phyloP scores from a whole-genome alignment of 2,888 invertebrate genomes.

The Lymantria monacha region DNA sequence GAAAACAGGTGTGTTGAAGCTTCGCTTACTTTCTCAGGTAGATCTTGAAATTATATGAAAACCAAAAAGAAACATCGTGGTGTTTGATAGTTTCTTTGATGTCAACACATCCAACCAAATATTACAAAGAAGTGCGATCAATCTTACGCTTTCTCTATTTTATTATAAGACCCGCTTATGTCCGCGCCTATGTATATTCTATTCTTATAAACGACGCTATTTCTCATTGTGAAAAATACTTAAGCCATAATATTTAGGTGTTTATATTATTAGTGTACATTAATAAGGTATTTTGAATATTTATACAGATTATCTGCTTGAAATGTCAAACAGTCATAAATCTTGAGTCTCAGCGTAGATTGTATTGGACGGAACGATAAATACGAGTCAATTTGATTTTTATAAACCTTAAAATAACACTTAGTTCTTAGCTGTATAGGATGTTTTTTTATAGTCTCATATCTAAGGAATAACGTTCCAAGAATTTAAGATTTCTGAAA shows the following conservation, averaged over 20 bases:
- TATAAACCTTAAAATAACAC: too few relatives aligned
- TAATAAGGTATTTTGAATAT: slow-evolving; percentile 37
- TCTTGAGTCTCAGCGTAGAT: slow-evolving; percentile 22
- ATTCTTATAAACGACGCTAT: slow-evolving; percentile 29
- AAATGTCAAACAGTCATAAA: slow-evolving; percentile 31
- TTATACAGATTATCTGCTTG: slow-evolving; percentile 35
- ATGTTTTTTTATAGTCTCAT: too few relatives aligned
- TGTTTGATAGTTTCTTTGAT: too few relatives aligned
- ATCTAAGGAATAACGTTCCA: too few relatives aligned
- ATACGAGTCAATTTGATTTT: too few relatives aligned
- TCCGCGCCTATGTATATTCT: slow-evolving; percentile 27
- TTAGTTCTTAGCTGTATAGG: too few relatives aligned
- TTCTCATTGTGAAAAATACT: slow-evolving; percentile 33
- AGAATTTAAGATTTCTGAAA: too few relatives aligned
- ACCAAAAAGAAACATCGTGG: too few relatives aligned
- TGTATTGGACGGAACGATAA: slow-evolving; percentile 22
- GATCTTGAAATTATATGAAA: too few relatives aligned
- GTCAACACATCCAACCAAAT: too few relatives aligned
- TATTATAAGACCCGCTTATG: slow-evolving; percentile 26
- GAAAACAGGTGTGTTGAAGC: too few relatives aligned
- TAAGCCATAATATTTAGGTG: slow-evolving; percentile 29
- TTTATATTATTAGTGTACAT: slow-evolving; percentile 35
- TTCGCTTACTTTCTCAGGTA: too few relatives aligned
- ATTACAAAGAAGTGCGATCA: slow-evolving; percentile 6
- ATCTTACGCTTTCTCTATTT: slow-evolving; percentile 30